Evolutionary conservation across 2,113 vertebrate genomes (phyloP).

Genomic region (Seriola rivoliana): DNA sequence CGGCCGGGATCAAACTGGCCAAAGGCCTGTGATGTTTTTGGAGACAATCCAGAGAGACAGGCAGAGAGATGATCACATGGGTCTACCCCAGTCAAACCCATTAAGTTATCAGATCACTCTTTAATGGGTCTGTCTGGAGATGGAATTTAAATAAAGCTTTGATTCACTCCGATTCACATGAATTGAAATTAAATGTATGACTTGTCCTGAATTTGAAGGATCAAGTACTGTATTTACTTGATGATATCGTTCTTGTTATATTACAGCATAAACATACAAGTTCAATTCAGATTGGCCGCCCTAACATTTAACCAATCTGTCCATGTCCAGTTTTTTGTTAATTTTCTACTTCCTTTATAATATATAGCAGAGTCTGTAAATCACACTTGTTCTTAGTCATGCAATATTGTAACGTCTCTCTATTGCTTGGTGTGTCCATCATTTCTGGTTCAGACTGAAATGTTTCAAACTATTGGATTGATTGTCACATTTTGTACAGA

Average conservation of each 20-base stretch:
- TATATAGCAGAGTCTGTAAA: not conserved
- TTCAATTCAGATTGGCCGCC: too few species aligned
- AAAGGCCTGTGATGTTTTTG: slow-evolving; percentile 70
- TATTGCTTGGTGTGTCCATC: too few species aligned
- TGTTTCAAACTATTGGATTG: not conserved
- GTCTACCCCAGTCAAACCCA: slow-evolving; percentile 53
- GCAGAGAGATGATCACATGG: slow-evolving; percentile 56
- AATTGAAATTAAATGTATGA: not conserved
- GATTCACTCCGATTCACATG: not conserved
- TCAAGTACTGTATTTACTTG: too few species aligned
- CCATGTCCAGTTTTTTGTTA: not conserved
- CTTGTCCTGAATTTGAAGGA: not conserved
- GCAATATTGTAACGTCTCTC: not conserved
- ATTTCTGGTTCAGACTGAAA: not conserved
- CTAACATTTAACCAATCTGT: not conserved
- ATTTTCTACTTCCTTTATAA: not conserved
- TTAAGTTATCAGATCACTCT: slow-evolving; percentile 54
- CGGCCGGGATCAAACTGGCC: slow-evolving; percentile 51
- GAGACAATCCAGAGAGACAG: slow-evolving; percentile 64
- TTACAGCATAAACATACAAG: too few species aligned
- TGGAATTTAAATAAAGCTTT: slow-evolving; percentile 34
- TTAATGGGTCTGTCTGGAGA: slow-evolving; percentile 39
- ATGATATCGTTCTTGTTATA: too few species aligned
- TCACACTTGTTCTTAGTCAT: not conserved
- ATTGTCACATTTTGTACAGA: not conserved